Conservation (phyloP, 2,888 invertebrate genomes). For the Deilephila elpenor region DNA sequence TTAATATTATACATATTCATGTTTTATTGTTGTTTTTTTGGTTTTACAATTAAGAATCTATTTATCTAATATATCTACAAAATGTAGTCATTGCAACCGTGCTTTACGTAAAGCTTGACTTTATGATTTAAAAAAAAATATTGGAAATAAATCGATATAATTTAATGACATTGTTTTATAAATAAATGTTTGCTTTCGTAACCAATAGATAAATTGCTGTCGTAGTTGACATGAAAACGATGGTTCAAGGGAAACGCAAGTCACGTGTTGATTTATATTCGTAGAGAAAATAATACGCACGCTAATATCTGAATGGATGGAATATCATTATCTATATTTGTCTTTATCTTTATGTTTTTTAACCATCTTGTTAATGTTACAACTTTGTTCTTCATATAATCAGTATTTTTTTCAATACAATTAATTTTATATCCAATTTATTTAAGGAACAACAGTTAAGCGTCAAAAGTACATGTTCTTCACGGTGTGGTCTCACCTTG, state of each 20-base stretch:
- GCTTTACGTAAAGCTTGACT: too few species aligned
- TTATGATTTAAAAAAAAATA: too few species aligned
- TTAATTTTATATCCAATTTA: not conserved
- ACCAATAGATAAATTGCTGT: not conserved
- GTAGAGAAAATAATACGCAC: not conserved
- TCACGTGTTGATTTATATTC: slow-evolving; percentile 1
- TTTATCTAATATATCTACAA: too few species aligned
- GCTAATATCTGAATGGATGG: not conserved
- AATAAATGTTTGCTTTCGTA: slow-evolving; percentile 16
- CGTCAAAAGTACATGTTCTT: not conserved
- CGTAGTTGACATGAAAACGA: slow-evolving; percentile 1
- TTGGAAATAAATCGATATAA: not conserved
- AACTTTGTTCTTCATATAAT: not conserved
- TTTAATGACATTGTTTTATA: not conserved
- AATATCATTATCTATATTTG: not conserved
- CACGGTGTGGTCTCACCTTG: not conserved
- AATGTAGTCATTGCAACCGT: too few species aligned
- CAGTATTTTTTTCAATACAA: not conserved
- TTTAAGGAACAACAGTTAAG: not conserved
- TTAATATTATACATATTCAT: too few species aligned
- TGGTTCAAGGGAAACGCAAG: slow-evolving; percentile 5
- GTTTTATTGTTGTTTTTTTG: too few species aligned
- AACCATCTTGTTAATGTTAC: not conserved
- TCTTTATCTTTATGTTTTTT: not conserved
- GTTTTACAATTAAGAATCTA: too few species aligned